These are phyloP conservation scores for Zaprionus camerounensis DNA, from an alignment of 1,140 invertebrate genomes.

Conservation along the genomic window DNA sequence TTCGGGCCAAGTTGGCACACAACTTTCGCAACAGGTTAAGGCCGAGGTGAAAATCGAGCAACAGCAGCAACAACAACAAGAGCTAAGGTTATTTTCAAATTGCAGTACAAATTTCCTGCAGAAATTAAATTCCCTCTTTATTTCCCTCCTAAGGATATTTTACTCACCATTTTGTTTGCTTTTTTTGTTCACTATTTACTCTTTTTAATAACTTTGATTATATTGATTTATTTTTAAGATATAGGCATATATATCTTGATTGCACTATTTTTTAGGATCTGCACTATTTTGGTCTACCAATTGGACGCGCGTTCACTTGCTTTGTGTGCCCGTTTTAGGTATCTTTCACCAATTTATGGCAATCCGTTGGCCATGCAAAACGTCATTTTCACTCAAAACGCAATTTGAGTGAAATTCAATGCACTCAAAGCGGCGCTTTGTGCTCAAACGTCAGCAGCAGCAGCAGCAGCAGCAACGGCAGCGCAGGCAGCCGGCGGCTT, in stretches of 20 bases:
- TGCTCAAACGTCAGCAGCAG: slow-evolving; percentile 38
- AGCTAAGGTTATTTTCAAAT: not conserved
- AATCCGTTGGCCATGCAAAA: slow-evolving; percentile 69
- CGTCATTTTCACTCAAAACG: slow-evolving; percentile 70
- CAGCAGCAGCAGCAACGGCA: slow-evolving; percentile 25
- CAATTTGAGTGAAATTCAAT: slow-evolving; percentile 65
- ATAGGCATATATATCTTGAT: not conserved
- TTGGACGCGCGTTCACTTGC: slow-evolving; percentile 61
- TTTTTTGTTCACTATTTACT: not conserved
- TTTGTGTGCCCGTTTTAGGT: slow-evolving; percentile 68
- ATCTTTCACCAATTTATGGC: slow-evolving; percentile 83
- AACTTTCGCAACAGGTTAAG: slow-evolving; percentile 77
- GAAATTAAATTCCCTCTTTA: not conserved
- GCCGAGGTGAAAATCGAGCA: slow-evolving; percentile 33
- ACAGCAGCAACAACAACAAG: not conserved
- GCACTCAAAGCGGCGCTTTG: slow-evolving; percentile 51
- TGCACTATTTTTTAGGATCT: slow-evolving; percentile 41
- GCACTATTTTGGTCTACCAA: slow-evolving; percentile 43
- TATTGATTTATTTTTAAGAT: not conserved
- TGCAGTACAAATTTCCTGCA: not conserved
- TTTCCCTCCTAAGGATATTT: slow-evolving; percentile 8
- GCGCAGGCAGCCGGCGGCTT: not conserved
- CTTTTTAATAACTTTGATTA: slow-evolving; percentile 13
- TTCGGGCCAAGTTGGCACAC: slow-evolving; percentile 65
- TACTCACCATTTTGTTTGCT: slow-evolving; percentile 29